Conservation (phyloP, 2,888 invertebrate genomes). For the Agrypnus murinus region DNA sequence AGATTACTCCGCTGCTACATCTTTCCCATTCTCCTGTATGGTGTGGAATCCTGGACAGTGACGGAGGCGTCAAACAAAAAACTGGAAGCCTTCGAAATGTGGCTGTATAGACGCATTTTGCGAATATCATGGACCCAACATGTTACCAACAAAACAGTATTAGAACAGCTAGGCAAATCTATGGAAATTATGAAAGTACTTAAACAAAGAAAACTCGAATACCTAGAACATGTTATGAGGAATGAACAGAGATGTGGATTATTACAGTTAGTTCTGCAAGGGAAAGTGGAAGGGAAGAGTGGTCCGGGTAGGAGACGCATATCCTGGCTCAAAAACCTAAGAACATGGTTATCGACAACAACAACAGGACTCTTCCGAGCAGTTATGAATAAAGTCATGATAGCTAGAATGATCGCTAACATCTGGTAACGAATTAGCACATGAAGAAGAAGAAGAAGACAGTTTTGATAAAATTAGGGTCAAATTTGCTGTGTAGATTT, state of each 20-base stretch:
- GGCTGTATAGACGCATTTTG: too few relatives aligned
- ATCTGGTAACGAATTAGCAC: constrained; percentile 6
- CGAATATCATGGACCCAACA: constrained; percentile 8
- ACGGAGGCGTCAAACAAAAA: too few relatives aligned
- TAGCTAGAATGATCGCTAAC: constrained; percentile 4
- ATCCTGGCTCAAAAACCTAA: constrained; percentile 1
- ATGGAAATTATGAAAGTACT: too few relatives aligned
- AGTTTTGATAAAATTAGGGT: too few relatives aligned
- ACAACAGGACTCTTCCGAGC: constrained; percentile 1
- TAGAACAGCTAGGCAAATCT: too few relatives aligned
- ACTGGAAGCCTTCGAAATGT: constrained; percentile 1
- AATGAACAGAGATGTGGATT: constrained; percentile 2
- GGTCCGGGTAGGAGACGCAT: too few relatives aligned
- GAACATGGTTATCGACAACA: background rate
- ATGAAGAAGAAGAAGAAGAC: constrained; percentile 9
- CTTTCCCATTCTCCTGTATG: constrained; percentile 10
- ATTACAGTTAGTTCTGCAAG: background rate
- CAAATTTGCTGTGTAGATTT: too few relatives aligned
- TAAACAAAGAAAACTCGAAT: too few relatives aligned
- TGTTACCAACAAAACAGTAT: constrained; percentile 1
- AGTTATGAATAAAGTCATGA: constrained; percentile 10
- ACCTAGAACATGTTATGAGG: too few relatives aligned
- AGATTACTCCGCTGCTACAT: constrained; percentile 6
- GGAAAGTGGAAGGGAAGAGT: too few relatives aligned
- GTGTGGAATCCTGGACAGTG: too few relatives aligned